Base-by-base conservation (phyloP, 2,113 vertebrate species). In the Salvator merianae region DNA sequence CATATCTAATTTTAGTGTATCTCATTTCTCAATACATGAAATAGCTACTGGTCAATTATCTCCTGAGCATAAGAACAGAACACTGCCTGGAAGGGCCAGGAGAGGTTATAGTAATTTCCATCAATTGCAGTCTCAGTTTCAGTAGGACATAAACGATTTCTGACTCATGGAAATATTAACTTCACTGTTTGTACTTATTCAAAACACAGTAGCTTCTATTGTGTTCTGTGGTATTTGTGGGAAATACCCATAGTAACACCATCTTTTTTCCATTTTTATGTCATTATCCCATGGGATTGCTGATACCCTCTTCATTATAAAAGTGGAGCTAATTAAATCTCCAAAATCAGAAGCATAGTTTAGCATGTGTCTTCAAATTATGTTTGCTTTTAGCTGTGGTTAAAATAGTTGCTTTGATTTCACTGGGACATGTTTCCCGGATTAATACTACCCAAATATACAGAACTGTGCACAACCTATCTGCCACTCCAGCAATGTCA, bases 131-230 rank as follows among this genome's bases (percentile, higher is more conserved):
- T 90, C 93, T 91, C 84, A 43, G 83, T 93, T 92, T 89, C 90
- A 88, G 71, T 47, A 83, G 84, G 82, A 24, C 77, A 71, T 87
- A 32, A 84, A 34, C 90, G 63, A 70, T 88, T 77, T 91, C 89
- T 88, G 55, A 91, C 83, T 91, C 91, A 86, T 86, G 78, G 84
- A 93, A 93, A 90, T 93, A 91, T 92, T 93, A 88, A 74, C 83
- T 83, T 36, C 40, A 71, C 87, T 2, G 0, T 89, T 87, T 84
- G 22, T 69, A 66, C 68, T 88, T 83, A 79, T 79, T 53, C 87
- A 90, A 85, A 47, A 86, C 77, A 63, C 79, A 85, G 84, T 84
- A 79, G 70, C 83, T 86, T 89, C 84, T 65, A 18, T 22, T 26
- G 69, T 78, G 38, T 91, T 87, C 86, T 94, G 86, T 83, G 88